A percentile compares a stretch with the other conserved stretches of the same genome.
phyloP scores from a whole-genome alignment of 2,888 invertebrate species.

The Thera obeliscata region DNA sequence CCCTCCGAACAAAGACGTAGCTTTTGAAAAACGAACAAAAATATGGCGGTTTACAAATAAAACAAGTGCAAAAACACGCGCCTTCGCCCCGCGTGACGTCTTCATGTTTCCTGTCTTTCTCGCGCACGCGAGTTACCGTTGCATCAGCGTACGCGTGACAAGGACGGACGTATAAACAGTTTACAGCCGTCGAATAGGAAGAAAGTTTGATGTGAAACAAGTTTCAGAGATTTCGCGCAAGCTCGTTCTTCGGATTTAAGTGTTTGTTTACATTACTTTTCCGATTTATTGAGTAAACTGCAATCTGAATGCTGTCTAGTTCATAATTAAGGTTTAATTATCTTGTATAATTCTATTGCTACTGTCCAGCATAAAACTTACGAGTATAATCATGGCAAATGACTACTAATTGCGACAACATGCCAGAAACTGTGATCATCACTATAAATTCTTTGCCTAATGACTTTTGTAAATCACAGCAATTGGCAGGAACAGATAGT shows the following conservation, averaged over 20 bases:
- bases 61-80: slow-evolving; percentile 83
- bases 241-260: slow-evolving; percentile 61
- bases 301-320: slow-evolving; percentile 10
- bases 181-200: slow-evolving; percentile 69
- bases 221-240: slow-evolving; percentile 81
- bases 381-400: slow-evolving; percentile 26
- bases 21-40: slow-evolving; percentile 70
- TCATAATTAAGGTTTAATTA: slow-evolving; percentile 8
- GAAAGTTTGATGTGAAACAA: slow-evolving; percentile 81
- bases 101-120: slow-evolving; percentile 77
- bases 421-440: slow-evolving; percentile 26
- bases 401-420: slow-evolving; percentile 28
- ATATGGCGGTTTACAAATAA: slow-evolving; percentile 66
- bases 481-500: slow-evolving; percentile 35
- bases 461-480: slow-evolving; percentile 32
- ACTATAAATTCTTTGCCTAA: slow-evolving; percentile 23
- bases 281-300: slow-evolving; percentile 24
- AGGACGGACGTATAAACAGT: slow-evolving; percentile 60
- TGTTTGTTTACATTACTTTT: slow-evolving; percentile 56
- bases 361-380: slow-evolving; percentile 24
- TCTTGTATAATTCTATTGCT: slow-evolving; percentile 10
- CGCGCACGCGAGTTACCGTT: slow-evolving; percentile 58
- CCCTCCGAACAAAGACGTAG: slow-evolving; percentile 81
- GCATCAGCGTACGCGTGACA: slow-evolving; percentile 52
- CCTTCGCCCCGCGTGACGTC: slow-evolving; percentile 81